Conservation (phyloP, 2,113 vertebrate genomes). For the Thamnaconus septentrionalis region DNA sequence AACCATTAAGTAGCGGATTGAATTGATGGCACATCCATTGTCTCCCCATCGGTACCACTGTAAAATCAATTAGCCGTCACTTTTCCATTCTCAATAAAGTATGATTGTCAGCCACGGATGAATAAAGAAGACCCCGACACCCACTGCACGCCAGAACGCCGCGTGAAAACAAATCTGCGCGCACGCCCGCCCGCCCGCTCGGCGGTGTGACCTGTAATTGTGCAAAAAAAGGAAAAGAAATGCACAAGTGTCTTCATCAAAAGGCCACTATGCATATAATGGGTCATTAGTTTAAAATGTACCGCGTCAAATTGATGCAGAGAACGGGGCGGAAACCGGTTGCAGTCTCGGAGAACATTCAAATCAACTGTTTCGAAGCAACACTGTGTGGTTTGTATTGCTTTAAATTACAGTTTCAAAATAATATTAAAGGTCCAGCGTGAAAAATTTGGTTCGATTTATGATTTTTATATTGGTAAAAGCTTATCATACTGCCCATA, state of each 20-base stretch:
- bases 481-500: too few relatives aligned
- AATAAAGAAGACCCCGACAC: slow-evolving; percentile 91
- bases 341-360: neutral
- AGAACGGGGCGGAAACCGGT: slow-evolving; percentile 51
- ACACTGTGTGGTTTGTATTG: too few relatives aligned
- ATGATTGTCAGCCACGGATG: slow-evolving; percentile 90
- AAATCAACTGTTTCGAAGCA: too few relatives aligned
- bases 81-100: slow-evolving; percentile 98
- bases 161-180: slow-evolving; percentile 75
- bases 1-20: slow-evolving; percentile 99
- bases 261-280: slow-evolving; percentile 14
- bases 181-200: slow-evolving; percentile 29
- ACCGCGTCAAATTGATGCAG: slow-evolving; percentile 51
- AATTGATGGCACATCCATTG: slow-evolving; percentile 99
- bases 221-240: slow-evolving; percentile 42
- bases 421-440: too few relatives aligned
- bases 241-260: slow-evolving; percentile 73
- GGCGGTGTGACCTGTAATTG: slow-evolving; percentile 76
- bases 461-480: too few relatives aligned
- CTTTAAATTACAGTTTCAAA: too few relatives aligned
- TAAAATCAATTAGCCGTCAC: slow-evolving; percentile 99
- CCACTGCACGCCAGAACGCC: slow-evolving; percentile 70
- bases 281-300: too few relatives aligned
- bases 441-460: too few relatives aligned
- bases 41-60: slow-evolving; percentile 99